Evolutionary conservation across 2,797 vertebrate species (phyloP).

Genomic region (Enoplosus armatus): DNA sequence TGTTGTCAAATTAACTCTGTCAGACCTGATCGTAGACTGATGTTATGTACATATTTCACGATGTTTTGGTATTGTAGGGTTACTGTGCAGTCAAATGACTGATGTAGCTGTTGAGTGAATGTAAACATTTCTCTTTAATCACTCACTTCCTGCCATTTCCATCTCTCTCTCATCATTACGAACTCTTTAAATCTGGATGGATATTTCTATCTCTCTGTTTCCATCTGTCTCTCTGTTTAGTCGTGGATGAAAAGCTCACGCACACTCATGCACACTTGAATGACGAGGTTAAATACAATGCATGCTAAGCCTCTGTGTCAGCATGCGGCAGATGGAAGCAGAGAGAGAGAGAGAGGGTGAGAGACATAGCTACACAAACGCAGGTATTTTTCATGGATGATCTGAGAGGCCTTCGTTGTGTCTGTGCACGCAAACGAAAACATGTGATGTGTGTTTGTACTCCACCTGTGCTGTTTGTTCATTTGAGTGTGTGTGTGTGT

Average conservation of each 20-base stretch:
- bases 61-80: background rate
- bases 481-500: background rate
- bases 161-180: constrained; percentile 12
- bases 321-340: constrained; percentile 56
- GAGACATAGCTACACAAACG: background rate
- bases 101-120: background rate
- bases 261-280: constrained; percentile 6
- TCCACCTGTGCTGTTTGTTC: background rate
- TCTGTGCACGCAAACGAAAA: background rate
- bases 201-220: constrained; percentile 30
- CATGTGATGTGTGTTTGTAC: background rate
- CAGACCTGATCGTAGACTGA: background rate
- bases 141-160: constrained; percentile 14
- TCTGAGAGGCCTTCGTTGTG: background rate
- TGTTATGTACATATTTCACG: background rate
- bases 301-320: constrained; percentile 58
- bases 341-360: constrained; percentile 6
- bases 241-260: constrained; percentile 44
- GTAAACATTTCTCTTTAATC: constrained; percentile 24
- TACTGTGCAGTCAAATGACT: too few relatives aligned
- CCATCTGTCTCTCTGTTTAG: constrained; percentile 55
- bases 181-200: constrained; percentile 36
- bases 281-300: constrained; percentile 58
- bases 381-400: constrained; percentile 51
- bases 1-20: background rate